Conservation (phyloP, 64 coral and sea anemone species). For the Astreopora myriophthalma region DNA sequence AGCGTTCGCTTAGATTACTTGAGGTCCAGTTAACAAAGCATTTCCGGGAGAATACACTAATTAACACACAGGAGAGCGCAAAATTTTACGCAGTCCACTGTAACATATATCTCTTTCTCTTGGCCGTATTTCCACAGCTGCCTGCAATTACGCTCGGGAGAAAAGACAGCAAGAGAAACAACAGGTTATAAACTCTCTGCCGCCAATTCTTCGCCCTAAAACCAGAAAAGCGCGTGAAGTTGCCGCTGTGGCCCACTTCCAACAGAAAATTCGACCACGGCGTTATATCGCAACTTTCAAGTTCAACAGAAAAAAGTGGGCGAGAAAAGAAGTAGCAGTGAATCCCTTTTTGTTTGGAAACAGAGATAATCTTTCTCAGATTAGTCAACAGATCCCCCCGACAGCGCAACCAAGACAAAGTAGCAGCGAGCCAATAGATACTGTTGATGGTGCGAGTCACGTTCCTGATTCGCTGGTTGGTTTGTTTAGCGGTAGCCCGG, state of each 20-base stretch:
- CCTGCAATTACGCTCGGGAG: conserved; percentile 36
- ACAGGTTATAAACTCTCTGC: conserved; percentile 1
- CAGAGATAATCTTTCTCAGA: background rate
- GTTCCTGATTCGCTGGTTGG: background rate
- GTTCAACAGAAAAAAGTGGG: conserved; percentile 40
- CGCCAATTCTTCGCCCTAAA: conserved; percentile 59
- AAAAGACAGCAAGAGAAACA: conserved; percentile 12
- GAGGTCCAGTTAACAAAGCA: too few species aligned
- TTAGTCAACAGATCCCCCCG: background rate
- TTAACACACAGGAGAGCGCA: too few species aligned
- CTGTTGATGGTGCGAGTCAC: background rate
- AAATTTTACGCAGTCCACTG: too few species aligned
- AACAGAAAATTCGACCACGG: conserved; percentile 45
- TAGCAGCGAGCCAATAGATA: background rate
- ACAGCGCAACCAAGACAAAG: background rate
- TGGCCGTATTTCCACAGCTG: conserved; percentile 6
- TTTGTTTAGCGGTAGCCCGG: background rate
- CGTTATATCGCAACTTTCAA: conserved; percentile 33
- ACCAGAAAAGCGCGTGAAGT: conserved; percentile 35
- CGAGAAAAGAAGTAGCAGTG: conserved; percentile 41
- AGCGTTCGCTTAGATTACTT: too few species aligned
- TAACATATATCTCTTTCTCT: background rate
- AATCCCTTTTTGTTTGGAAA: conserved; percentile 56
- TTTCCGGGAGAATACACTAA: too few species aligned
- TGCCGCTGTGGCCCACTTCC: background rate